Evolutionary conservation across 2,113 vertebrate genomes (phyloP), one percentile per base, ranked within the genome.

Genomic region (Notiomystis cincta): DNA sequence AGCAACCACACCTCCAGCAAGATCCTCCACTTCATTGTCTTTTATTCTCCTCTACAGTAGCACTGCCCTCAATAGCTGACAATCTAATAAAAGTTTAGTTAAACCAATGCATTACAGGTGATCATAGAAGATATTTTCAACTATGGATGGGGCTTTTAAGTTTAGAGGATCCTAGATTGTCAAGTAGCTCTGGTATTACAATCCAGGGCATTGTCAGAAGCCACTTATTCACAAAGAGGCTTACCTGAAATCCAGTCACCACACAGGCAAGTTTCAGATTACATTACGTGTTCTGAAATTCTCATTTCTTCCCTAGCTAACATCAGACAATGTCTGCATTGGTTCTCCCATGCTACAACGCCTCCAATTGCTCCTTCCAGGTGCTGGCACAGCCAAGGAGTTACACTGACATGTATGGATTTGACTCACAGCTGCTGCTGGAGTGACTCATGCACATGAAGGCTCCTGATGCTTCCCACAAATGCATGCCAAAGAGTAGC

Each of bases 391-490:
- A 0, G 56, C 85, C 33, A 31, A 27, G 65, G 73, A 40, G 37
- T 80, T 78, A 75, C 9, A 8, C 44, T 56, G 75, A 79, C 89
- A 61, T 38, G 70, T 62, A 88, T 0, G 25, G 94, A 95, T 96
- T 62, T 97, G 96, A 96, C 73, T 93, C 83, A 28, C 16, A 85
- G 60, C 81, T 50, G 62, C 78, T 92, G 86, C 35, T 86, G 44
- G 61, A 56, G 73, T 93, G 94, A 97, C 95, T 96, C 92, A 93
- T 7, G 27, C 56, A 53, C 69, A 28, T 1, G 19, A 69, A 87
- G 70, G 23, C 67, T 93, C 61, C 82, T 30, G 64, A 48, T 62
- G 62, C 56, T 87, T 92, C 89, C 57, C 76, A 92, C 85, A 90
- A 82, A 51, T 0, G 51, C 48, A 30, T n/a, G 51, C 54, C 72